A percentile compares a stretch with the other conserved stretches of the same genome.
These are phyloP conservation scores for Lepidurus couesii DNA, from an alignment of 1,140 invertebrate species.

Conservation along the genomic window DNA sequence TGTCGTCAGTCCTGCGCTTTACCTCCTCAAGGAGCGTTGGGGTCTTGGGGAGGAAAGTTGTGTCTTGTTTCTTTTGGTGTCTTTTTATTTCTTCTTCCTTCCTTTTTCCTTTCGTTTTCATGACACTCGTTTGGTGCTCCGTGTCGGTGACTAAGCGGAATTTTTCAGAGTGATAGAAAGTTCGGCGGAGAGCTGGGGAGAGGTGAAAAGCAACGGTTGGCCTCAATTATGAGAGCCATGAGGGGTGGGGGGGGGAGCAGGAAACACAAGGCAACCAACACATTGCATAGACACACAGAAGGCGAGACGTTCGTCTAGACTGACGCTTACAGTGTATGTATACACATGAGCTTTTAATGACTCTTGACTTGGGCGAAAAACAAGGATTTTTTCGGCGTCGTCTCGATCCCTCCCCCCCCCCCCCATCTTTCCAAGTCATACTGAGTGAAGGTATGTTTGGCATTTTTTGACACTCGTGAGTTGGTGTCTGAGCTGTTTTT, in stretches of 20 bases:
- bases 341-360: not conserved
- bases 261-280: not conserved
- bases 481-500: no score
- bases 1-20: no score
- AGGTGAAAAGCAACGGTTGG: conserved; percentile 23
- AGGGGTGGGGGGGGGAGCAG: not conserved
- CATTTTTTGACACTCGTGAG: no score
- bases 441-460: no score
- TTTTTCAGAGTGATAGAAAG: not conserved
- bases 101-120: not conserved
- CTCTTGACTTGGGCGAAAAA: not conserved
- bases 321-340: not conserved
- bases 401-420: no score
- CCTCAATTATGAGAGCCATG: not conserved
- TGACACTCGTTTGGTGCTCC: not conserved
- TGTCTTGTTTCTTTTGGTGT: no score
- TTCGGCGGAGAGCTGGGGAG: conserved; percentile 22
- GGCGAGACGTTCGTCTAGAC: conserved; percentile 10
- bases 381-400: no score
- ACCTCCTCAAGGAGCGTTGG: no score
- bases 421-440: no score
- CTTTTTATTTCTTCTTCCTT: no score
- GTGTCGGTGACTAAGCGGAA: not conserved
- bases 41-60: no score
- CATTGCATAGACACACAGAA: not conserved